Evolutionary conservation across 35 echinoderm and acorn worm species (phyloP), one percentile per base, ranked within the genome.

Genomic region (Anneissia japonica): DNA sequence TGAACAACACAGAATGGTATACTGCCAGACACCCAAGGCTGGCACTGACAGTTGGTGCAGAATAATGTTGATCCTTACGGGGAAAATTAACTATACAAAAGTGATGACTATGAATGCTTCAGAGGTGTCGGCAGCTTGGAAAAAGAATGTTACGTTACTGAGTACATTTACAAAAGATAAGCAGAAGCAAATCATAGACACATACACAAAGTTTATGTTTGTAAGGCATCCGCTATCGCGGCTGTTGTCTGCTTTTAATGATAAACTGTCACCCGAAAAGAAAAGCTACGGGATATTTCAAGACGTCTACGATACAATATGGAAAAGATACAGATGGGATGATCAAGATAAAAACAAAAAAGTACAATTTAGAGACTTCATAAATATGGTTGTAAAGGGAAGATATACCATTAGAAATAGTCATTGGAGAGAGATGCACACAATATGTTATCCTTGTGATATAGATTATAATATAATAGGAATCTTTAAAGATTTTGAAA

Each of bases 201-300:
- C 81, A 16, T 98, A 93, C 55, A 93, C 88, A 0, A 98, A 98
- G 81, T 98, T 98, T 73, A 91, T 98, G 95, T 93, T 98, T 36
- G 86, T 91, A n/a, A 75, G 95, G 36, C 72, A 93, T 30, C 95
- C 95, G 13, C 93, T 94, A 38, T 90, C 91, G n/a, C 81, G 95
- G 19, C 76, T 98, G 31, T 74, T 98, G 0, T 98, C 95, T 14
- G 95, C 92, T 12, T 98, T 88, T 82, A 85, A 43, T 26, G 93
- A 98, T 86, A 98, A 98, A 72, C 79, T 98, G 23, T 88, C 87
- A 1, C 94, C 94, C 94, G 2, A 32, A 6, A 13, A 83, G 55
- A 5, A 92, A 90, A 90, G 87, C 90, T 36, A 34, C 79, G 4
- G 83, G 34, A 31, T 30, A 92, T 2, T 90, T 90, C 5, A 43